Evolutionary conservation across 2,888 invertebrate species (phyloP).

Genomic region (Stegana nigrithorax): DNA sequence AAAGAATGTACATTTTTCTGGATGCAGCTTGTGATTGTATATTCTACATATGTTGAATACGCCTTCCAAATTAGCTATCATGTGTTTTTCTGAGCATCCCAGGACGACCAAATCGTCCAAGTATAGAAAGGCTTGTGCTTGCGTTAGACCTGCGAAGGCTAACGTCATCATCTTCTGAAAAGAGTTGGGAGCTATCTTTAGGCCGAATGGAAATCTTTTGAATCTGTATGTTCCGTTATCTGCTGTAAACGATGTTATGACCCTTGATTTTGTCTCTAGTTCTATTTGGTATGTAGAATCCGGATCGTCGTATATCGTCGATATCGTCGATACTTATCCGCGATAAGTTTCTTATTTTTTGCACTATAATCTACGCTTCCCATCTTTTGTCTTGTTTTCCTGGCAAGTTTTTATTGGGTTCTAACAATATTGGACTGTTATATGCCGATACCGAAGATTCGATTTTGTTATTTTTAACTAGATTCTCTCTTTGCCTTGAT

Average conservation of each 20-base stretch:
- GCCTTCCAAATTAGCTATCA: background rate
- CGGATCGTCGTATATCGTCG: background rate
- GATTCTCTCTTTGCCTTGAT: background rate
- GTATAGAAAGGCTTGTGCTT: conserved; percentile 32
- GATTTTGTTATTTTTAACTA: background rate
- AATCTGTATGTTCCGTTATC: conserved; percentile 33
- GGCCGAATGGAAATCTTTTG: conserved; percentile 37
- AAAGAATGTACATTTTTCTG: conserved; percentile 30
- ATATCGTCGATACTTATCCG: background rate
- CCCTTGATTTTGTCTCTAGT: background rate
- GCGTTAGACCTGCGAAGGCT: conserved; percentile 30
- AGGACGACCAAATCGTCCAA: conserved; percentile 25
- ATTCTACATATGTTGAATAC: background rate
- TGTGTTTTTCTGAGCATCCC: conserved; percentile 33
- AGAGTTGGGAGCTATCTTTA: background rate
- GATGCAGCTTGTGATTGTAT: conserved; percentile 24
- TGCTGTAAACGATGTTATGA: background rate
- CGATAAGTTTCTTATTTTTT: background rate
- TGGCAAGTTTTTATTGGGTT: background rate
- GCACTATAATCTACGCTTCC: too few relatives aligned
- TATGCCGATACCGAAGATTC: background rate
- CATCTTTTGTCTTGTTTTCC: background rate
- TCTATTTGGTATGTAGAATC: background rate
- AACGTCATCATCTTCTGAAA: conserved; percentile 35
- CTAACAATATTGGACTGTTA: too few relatives aligned